Evolutionary conservation across 2,888 invertebrate genomes (phyloP).

Genomic region (Desoria tigrina): DNA sequence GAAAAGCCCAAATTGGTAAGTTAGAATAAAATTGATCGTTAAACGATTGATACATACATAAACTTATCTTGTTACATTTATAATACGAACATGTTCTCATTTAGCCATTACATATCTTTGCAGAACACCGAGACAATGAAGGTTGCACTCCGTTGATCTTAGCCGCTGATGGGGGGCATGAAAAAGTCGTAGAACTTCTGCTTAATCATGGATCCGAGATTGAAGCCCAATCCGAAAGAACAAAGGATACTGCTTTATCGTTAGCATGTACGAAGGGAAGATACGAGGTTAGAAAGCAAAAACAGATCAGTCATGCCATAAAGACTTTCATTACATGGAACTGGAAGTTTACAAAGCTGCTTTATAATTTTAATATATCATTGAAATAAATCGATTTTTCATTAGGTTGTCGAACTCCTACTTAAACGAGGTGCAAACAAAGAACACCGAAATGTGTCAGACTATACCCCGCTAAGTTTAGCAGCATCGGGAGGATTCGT

Average conservation of each 20-base stretch:
- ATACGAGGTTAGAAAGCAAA: conserved; percentile 80
- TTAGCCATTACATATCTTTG: too few species aligned
- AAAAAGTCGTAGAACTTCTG: conserved; percentile 87
- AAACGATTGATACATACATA: too few species aligned
- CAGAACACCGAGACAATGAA: conserved; percentile 96
- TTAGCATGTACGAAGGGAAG: conserved; percentile 96
- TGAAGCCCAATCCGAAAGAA: conserved; percentile 97
- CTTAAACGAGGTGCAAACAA: conserved; percentile 90
- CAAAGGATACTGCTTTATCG: conserved; percentile 97
- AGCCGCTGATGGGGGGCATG: conserved; percentile 94
- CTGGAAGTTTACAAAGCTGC: too few species aligned
- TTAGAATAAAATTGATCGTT: too few species aligned
- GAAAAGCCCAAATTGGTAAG: conserved; percentile 83
- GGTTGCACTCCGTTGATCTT: conserved; percentile 96
- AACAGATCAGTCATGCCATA: too few species aligned
- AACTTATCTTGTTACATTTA: too few species aligned
- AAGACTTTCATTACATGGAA: too few species aligned
- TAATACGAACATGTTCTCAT: too few species aligned
- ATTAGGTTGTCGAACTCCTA: conserved; percentile 80
- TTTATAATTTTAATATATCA: too few species aligned
- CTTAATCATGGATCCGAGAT: conserved; percentile 93
- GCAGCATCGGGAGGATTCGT: conserved; percentile 98
- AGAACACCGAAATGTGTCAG: conserved; percentile 97
- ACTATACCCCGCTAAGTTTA: conserved; percentile 97
- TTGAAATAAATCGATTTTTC: conserved; percentile 29